phyloP scores from a whole-genome alignment of 2,797 vertebrate species.

The Anabas testudineus region DNA sequence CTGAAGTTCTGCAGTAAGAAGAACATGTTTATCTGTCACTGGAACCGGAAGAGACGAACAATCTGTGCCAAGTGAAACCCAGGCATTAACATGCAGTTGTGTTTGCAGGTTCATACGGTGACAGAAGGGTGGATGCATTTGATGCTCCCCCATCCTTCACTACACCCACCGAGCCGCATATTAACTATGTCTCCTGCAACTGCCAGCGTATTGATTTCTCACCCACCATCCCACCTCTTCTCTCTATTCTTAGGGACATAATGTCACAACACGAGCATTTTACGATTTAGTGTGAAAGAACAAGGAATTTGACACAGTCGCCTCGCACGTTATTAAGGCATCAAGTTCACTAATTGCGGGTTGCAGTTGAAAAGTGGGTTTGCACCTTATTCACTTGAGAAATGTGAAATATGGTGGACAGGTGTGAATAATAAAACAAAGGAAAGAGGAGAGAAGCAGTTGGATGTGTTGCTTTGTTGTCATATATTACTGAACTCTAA shows the following conservation, averaged over 20 bases:
- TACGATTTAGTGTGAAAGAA: slow-evolving; percentile 55
- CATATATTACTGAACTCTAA: slow-evolving; percentile 12
- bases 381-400: slow-evolving; percentile 54
- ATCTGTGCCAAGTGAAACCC: slow-evolving; percentile 29
- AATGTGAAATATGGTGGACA: slow-evolving; percentile 52
- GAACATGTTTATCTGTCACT: slow-evolving; percentile 15
- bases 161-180: slow-evolving; percentile 59
- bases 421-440: slow-evolving; percentile 63
- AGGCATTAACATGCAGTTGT: slow-evolving; percentile 47
- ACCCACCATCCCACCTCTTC: slow-evolving; percentile 31
- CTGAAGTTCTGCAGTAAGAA: neutral
- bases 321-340: slow-evolving; percentile 60
- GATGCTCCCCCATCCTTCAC: slow-evolving; percentile 46
- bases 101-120: slow-evolving; percentile 54
- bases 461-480: slow-evolving; percentile 61
- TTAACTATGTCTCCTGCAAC: slow-evolving; percentile 59
- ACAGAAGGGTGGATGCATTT: slow-evolving; percentile 53
- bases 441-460: neutral
- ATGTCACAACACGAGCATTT: slow-evolving; percentile 70
- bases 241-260: slow-evolving; percentile 70
- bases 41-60: slow-evolving; percentile 38
- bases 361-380: slow-evolving; percentile 45
- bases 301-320: slow-evolving; percentile 45
- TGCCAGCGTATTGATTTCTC: slow-evolving; percentile 60
- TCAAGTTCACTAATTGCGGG: slow-evolving; percentile 60